phyloP scores from a whole-genome alignment of 2,113 vertebrate species.

The Sinocyclocheilus grahami region DNA sequence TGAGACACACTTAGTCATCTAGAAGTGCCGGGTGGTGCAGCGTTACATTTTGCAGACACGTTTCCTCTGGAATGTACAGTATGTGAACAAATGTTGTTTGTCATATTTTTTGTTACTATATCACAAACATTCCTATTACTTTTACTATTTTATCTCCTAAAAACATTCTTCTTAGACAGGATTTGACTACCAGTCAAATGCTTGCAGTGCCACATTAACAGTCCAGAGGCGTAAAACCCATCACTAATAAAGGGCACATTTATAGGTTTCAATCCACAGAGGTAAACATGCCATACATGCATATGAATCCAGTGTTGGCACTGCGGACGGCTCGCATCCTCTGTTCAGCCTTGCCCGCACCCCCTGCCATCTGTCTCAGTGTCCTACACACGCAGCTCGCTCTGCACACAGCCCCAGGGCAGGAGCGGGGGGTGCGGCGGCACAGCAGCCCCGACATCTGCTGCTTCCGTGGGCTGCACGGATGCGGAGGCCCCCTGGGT shows the following conservation, averaged over 20 bases:
- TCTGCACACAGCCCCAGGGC: conserved; percentile 57
- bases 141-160: background rate
- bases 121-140: background rate
- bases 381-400: conserved; percentile 49
- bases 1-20: background rate
- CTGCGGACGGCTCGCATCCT: conserved; percentile 16
- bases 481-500: conserved; percentile 53
- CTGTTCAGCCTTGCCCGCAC: conserved; percentile 29
- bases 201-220: conserved; percentile 36
- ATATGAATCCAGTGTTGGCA: conserved; percentile 50
- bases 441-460: conserved; percentile 58
- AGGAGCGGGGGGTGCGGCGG: conserved; percentile 36
- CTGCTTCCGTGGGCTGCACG: conserved; percentile 50
- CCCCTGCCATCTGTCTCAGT: conserved; percentile 61
- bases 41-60: background rate
- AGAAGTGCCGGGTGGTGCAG: background rate
- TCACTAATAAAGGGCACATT: conserved; percentile 54
- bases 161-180: background rate
- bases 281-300: conserved; percentile 59
- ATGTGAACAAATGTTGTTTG: conserved; percentile 13
- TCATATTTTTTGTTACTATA: background rate
- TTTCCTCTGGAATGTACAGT: background rate
- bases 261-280: conserved; percentile 55
- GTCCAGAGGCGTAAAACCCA: conserved; percentile 30
- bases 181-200: background rate